phyloP scores from a whole-genome alignment of 2,888 invertebrate genomes.

The Oegoconia quadripuncta region DNA sequence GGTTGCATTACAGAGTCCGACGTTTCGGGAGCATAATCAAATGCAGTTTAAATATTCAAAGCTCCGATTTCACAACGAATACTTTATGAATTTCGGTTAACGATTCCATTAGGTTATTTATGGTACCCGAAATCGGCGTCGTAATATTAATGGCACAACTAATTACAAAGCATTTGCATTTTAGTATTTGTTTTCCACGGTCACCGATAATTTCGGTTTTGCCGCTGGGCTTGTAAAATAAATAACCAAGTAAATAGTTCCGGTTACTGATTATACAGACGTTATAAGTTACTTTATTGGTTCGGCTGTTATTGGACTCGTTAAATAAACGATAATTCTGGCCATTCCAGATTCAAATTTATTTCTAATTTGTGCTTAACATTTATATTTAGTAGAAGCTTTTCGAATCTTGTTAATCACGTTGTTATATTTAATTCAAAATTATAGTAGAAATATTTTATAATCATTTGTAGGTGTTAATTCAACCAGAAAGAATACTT shows the following conservation, averaged over 20 bases:
- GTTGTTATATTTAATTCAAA: too few species aligned
- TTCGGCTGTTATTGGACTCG: too few species aligned
- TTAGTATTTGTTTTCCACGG: slow-evolving; percentile 46
- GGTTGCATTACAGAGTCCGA: slow-evolving; percentile 2
- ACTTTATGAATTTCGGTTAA: slow-evolving; percentile 44
- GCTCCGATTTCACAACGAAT: slow-evolving; percentile 40
- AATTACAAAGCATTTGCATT: slow-evolving; percentile 57
- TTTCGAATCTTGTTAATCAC: too few species aligned
- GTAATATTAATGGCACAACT: slow-evolving; percentile 50
- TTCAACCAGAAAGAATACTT: too few species aligned
- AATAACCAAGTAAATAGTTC: slow-evolving; percentile 5
- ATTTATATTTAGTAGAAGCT: too few species aligned
- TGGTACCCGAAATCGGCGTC: slow-evolving; percentile 36
- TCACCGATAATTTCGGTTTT: slow-evolving; percentile 20
- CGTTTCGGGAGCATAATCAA: slow-evolving; percentile 13
- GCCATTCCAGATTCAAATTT: slow-evolving; percentile 3
- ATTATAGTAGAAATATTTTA: too few species aligned
- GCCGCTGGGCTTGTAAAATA: slow-evolving; percentile 9
- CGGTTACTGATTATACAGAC: slow-evolving; percentile 10
- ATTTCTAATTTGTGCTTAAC: neutral
- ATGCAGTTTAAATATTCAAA: slow-evolving; percentile 33
- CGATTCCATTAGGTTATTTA: slow-evolving; percentile 53
- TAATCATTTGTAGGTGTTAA: too few species aligned
- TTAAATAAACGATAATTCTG: slow-evolving; percentile 4
- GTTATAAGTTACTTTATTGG: slow-evolving; percentile 12